These are phyloP conservation scores for Galaxea fascicularis DNA, from an alignment of 92 coral and sea anemone genomes.

Conservation along the genomic window DNA sequence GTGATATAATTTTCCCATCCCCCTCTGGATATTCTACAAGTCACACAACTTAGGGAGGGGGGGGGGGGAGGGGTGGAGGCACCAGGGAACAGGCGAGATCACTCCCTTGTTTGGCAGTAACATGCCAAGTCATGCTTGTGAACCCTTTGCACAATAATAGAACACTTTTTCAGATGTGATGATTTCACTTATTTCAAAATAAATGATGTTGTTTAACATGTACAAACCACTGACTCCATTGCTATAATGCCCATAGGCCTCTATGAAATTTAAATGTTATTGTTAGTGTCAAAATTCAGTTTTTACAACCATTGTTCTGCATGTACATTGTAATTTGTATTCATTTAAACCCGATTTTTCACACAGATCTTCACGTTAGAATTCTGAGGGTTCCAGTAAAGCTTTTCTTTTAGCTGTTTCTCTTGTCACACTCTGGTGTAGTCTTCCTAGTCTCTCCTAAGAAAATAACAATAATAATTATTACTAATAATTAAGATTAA, in stretches of 20 bases:
- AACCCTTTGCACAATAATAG: too few species aligned
- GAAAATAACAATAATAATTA: background rate
- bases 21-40: too few species aligned
- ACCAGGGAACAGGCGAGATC: too few species aligned
- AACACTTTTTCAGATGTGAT: background rate
- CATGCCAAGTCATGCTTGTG: background rate
- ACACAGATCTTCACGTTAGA: background rate
- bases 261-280: background rate
- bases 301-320: too few species aligned
- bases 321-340: background rate
- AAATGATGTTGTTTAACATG: background rate
- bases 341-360: background rate
- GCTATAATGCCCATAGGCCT: too few species aligned
- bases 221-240: background rate
- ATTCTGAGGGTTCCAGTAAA: constrained; percentile 67
- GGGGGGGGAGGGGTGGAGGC: too few species aligned
- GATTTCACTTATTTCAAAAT: background rate
- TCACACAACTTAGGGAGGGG: too few species aligned
- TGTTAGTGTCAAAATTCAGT: too few species aligned
- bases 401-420: constrained; percentile 92
- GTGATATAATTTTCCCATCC: too few species aligned
- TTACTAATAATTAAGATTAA: too few species aligned
- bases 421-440: constrained; percentile 94
- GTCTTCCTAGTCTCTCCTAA: constrained; percentile 92
- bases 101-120: too few species aligned